Base-by-base conservation (phyloP, 2,113 vertebrate species). In the Alectura lathami region DNA sequence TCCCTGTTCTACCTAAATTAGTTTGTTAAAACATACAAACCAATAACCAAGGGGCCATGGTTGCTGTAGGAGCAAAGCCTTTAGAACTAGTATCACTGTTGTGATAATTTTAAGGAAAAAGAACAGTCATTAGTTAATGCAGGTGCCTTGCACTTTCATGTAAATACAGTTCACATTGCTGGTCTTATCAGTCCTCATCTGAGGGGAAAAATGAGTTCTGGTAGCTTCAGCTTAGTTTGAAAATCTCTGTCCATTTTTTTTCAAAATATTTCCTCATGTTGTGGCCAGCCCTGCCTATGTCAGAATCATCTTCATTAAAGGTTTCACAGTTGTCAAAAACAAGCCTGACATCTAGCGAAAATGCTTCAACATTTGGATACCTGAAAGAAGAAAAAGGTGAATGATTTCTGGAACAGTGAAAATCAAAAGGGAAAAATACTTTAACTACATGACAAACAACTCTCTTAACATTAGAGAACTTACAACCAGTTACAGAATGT, bases 281-380 rank as follows among this genome's bases (percentile, higher is more conserved):
- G 96, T 99, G 99, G 93, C 99, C 99, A 72, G 99, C 99, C 96
- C 99, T 98, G 93, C 99, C 99, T 96, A 99, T 99, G 96, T 99
- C 99, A 81, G 99, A 99, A 96, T 99, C 99, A 94, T 99, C 99
- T 98, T 99, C 99, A 96, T 99, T 99, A 97, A 99, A 99, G 94
- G 99, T 99, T 98, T 99, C 99, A 98, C 99, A 99, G 98, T 99
- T 99, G 98, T 99, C 99, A 97, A 99, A 99, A 91, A 99, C 99
- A 97, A 99, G 98, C 97, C 99, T 99, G 97, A 99, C 98, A 87
- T 99, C 99, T 53, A 99, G 98, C 85, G 99, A 99, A 98, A 99
- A 99, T 27, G 99, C 98, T 98, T 99, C 99, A 95, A 99, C 98
- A 95, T 98, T 99, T 83, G 98, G 98, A 97, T 99, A 99, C 96